Percentiles rank a stretch among this genome's conserved stretches.
These are phyloP conservation scores for Drosophila dives DNA, from an alignment of 2,888 invertebrate genomes.

Conservation along the genomic window DNA sequence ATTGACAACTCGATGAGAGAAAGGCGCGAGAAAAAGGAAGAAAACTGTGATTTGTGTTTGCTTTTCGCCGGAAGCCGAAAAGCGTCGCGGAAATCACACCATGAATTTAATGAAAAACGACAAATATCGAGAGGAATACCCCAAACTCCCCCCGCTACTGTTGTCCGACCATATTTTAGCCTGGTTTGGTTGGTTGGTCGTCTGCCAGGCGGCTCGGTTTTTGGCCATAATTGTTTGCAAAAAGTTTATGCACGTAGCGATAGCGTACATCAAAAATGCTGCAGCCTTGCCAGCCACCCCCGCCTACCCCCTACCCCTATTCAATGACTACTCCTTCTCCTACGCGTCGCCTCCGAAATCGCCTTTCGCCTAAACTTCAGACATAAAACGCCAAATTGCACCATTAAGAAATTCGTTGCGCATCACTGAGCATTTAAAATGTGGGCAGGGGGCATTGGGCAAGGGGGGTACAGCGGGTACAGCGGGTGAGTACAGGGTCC, in stretches of 20 bases:
- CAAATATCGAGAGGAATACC: conserved; percentile 56
- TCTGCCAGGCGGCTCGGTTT: conserved; percentile 34
- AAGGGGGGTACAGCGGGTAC: not conserved
- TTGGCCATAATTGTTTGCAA: conserved; percentile 76
- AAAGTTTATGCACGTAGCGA: conserved; percentile 81
- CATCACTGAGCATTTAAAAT: conserved; percentile 83
- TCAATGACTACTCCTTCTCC: not conserved
- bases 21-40: not conserved
- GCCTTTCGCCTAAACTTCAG: conserved; percentile 77
- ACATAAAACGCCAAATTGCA: conserved; percentile 82
- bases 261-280: conserved; percentile 71
- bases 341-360: conserved; percentile 45
- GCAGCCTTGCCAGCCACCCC: conserved; percentile 25
- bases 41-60: conserved; percentile 59
- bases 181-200: conserved; percentile 46
- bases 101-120: conserved; percentile 79
- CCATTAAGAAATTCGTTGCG: conserved; percentile 84
- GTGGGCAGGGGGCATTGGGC: conserved; percentile 13
- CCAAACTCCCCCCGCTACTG: not conserved
- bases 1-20: conserved; percentile 53
- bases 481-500: conserved; percentile 21
- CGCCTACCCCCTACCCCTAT: not conserved
- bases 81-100: conserved; percentile 73
- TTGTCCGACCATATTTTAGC: conserved; percentile 14
- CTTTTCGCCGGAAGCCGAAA: conserved; percentile 65